Conservation (phyloP, 2,888 invertebrate genomes). For the Nomada flava region DNA sequence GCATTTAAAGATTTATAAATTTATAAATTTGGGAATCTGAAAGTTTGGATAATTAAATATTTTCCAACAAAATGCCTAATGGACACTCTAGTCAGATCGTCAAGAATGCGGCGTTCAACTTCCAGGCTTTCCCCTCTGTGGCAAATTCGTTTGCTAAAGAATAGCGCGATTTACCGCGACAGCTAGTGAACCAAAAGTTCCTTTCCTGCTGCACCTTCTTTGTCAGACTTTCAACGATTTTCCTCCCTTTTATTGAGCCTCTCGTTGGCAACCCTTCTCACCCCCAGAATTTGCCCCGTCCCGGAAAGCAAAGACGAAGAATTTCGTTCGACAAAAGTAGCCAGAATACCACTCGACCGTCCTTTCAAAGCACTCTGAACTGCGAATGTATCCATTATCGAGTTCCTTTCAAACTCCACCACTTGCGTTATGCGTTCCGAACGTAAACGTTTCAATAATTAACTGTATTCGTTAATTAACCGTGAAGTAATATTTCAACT, state of each 20-base stretch:
- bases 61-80: too few species aligned
- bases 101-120: background rate
- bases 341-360: background rate
- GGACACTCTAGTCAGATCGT: background rate
- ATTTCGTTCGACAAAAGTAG: constrained; percentile 38
- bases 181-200: constrained; percentile 44
- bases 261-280: constrained; percentile 3
- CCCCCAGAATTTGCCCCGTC: constrained; percentile 41
- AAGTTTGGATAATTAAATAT: too few species aligned
- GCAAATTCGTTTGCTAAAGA: constrained; percentile 42
- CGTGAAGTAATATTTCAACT: background rate
- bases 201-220: constrained; percentile 32
- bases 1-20: too few species aligned
- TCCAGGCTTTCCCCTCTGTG: background rate
- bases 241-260: constrained; percentile 50
- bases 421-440: background rate
- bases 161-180: constrained; percentile 40
- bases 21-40: background rate
- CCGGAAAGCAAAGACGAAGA: constrained; percentile 28
- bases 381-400: constrained; percentile 52
- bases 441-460: background rate
- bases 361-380: constrained; percentile 20
- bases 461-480: background rate
- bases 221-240: constrained; percentile 51
- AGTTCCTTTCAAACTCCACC: constrained; percentile 7